Percentiles rank a stretch among this genome's conserved stretches.
Conservation (phyloP, 2,888 invertebrate species). For the Apodemia hepburni region DNA sequence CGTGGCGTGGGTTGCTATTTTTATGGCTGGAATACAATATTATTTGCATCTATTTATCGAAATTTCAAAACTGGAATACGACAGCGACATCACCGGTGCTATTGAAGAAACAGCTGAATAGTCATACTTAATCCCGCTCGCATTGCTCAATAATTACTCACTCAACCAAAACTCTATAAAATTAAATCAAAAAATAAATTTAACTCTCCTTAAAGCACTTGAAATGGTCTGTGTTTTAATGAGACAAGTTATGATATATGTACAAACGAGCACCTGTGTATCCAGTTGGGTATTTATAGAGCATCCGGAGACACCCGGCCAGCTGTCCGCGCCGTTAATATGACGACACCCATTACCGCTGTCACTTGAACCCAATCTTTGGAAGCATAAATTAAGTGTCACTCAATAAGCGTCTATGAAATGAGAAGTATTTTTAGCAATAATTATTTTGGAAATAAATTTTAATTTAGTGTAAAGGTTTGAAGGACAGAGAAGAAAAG, state of each 20-base stretch:
- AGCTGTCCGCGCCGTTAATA: constrained; percentile 71
- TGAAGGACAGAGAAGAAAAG: too few species aligned
- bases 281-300: constrained; percentile 52
- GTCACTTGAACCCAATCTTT: constrained; percentile 58
- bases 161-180: too few species aligned
- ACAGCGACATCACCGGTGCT: too few species aligned
- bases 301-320: constrained; percentile 58
- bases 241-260: constrained; percentile 49
- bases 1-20: too few species aligned
- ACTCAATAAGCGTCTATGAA: constrained; percentile 29
- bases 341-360: constrained; percentile 57
- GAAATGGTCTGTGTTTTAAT: not conserved
- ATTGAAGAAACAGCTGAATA: too few species aligned
- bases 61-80: too few species aligned
- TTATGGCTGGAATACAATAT: too few species aligned
- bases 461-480: not conserved
- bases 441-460: not conserved
- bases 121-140: too few species aligned
- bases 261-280: constrained; percentile 53
- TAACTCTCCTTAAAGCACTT: too few species aligned
- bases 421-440: not conserved
- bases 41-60: too few species aligned
- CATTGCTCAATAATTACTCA: too few species aligned
- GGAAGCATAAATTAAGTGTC: constrained; percentile 62
- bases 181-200: too few species aligned